Percentiles rank a stretch among this genome's conserved stretches.
Conservation (phyloP, 1,140 invertebrate genomes). For the Halesus radiatus region DNA sequence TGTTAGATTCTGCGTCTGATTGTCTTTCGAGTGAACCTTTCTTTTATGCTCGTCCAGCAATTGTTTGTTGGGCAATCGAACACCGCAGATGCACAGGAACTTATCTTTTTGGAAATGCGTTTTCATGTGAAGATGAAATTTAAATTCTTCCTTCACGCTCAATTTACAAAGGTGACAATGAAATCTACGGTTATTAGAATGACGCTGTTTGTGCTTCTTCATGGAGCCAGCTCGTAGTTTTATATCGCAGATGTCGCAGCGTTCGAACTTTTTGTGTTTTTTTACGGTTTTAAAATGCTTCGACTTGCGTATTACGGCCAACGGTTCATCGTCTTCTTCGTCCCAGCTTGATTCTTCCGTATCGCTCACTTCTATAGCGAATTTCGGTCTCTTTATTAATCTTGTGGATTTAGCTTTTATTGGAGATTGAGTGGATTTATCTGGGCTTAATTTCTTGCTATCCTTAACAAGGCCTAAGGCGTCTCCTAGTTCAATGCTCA, state of each 20-base stretch:
- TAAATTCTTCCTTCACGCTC: neutral
- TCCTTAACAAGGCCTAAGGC: no score
- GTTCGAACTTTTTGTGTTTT: neutral
- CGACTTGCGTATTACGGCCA: neutral
- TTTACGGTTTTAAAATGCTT: neutral
- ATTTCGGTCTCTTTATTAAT: no score
- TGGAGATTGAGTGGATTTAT: no score
- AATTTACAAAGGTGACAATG: slow-evolving; percentile 18
- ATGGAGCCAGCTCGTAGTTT: neutral
- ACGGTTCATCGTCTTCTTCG: neutral
- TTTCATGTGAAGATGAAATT: slow-evolving; percentile 26
- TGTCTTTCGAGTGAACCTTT: neutral
- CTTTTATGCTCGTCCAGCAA: slow-evolving; percentile 11
- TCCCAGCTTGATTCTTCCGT: no score
- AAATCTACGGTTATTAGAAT: neutral
- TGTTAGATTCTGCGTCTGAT: neutral
- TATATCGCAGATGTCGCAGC: slow-evolving; percentile 12
- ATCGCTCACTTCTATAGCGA: no score
- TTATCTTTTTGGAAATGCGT: slow-evolving; percentile 26
- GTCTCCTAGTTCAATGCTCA: no score
- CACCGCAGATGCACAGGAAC: slow-evolving; percentile 25
- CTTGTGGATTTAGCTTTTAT: no score
- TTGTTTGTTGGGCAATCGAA: neutral
- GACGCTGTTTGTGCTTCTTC: slow-evolving; percentile 1
- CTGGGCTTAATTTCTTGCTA: no score